Evolutionary conservation across 35 echinoderm and acorn worm genomes (phyloP).

Genomic region (Antedon bifida): DNA sequence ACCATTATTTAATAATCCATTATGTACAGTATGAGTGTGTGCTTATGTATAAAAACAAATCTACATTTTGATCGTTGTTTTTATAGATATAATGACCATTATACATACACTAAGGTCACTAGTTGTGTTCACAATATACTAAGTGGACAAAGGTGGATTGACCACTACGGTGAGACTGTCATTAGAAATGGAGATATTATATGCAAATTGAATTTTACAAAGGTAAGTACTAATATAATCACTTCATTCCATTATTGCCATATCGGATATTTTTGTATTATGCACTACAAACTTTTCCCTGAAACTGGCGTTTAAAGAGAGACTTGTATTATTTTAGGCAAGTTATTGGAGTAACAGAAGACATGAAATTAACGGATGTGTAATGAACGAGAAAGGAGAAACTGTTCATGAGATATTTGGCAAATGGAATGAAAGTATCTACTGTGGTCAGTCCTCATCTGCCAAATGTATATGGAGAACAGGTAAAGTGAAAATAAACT

Average conservation of each 20-base stretch:
- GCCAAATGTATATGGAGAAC: constrained; percentile 96
- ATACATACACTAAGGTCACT: constrained; percentile 75
- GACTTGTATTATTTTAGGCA: constrained; percentile 48
- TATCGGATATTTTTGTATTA: no score
- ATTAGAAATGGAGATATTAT: constrained; percentile 79
- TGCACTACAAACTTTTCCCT: no score
- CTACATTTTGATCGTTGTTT: no score
- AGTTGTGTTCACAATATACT: constrained; percentile 96
- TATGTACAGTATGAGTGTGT: no score
- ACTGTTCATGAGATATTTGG: constrained; percentile 90
- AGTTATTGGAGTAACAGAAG: constrained; percentile 94
- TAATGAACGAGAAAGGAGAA: constrained; percentile 68
- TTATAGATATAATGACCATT: constrained; percentile 69
- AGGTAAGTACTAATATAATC: constrained; percentile 69
- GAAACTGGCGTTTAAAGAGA: no score
- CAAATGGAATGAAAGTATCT: constrained; percentile 95
- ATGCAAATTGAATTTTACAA: constrained; percentile 96
- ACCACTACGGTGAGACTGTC: constrained; percentile 83
- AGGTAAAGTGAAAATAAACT: constrained; percentile 53
- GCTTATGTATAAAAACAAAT: no score
- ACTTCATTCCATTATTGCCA: no score
- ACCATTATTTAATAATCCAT: no score
- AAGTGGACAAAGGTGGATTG: constrained; percentile 86
- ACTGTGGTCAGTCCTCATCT: constrained; percentile 77
- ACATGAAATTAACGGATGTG: constrained; percentile 71